Evolutionary conservation across 1,140 invertebrate genomes (phyloP).

Genomic region (Anadara kagoshimensis): DNA sequence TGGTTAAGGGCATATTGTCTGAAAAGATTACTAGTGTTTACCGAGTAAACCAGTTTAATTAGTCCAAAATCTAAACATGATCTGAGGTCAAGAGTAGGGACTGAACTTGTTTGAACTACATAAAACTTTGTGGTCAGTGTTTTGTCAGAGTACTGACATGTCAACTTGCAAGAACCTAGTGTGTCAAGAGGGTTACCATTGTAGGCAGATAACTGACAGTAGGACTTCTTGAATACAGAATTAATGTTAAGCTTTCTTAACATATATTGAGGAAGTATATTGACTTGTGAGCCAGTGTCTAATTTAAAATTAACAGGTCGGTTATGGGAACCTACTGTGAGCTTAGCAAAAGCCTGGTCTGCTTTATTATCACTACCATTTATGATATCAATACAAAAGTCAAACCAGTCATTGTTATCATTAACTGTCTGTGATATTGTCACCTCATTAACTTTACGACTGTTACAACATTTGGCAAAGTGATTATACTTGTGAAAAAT

Average conservation of each 20-base stretch:
- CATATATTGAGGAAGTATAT: slow-evolving; percentile 25
- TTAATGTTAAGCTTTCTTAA: slow-evolving; percentile 3
- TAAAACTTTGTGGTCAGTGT: slow-evolving; percentile 4
- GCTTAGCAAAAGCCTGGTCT: slow-evolving; percentile 20
- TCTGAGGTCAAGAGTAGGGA: slow-evolving; percentile 31
- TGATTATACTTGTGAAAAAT: slow-evolving; percentile 22
- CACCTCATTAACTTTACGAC: neutral
- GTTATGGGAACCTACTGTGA: neutral
- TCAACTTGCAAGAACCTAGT: neutral
- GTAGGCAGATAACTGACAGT: slow-evolving; percentile 30
- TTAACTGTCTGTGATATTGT: neutral
- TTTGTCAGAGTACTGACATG: slow-evolving; percentile 17
- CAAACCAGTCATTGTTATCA: neutral
- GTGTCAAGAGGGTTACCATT: slow-evolving; percentile 15
- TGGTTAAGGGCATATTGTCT: too few relatives aligned
- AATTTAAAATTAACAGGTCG: slow-evolving; percentile 27
- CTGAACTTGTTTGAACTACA: slow-evolving; percentile 16
- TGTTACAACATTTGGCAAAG: slow-evolving; percentile 23
- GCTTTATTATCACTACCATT: neutral
- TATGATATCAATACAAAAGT: slow-evolving; percentile 34
- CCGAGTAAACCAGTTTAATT: slow-evolving; percentile 27
- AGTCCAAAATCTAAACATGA: slow-evolving; percentile 25
- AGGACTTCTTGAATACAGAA: neutral
- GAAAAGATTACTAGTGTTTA: neutral
- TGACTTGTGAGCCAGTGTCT: slow-evolving; percentile 36